Evolutionary conservation across 92 coral and sea anemone species (phyloP).

Genomic region (Porites cylindrica): DNA sequence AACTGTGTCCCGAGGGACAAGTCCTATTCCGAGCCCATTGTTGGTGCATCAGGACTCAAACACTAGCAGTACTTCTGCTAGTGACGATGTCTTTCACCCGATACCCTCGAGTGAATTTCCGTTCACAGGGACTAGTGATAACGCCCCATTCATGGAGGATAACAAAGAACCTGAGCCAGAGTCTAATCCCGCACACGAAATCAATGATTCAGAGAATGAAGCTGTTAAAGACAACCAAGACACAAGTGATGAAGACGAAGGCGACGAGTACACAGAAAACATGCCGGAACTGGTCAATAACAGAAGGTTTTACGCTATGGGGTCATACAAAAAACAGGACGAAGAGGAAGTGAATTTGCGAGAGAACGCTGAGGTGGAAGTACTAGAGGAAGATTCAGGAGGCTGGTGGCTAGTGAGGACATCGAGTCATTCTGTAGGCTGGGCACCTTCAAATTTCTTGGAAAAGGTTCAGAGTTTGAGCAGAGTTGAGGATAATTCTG

Average conservation of each 20-base stretch:
- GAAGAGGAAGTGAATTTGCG: slow-evolving; percentile 73
- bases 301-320: slow-evolving; percentile 60
- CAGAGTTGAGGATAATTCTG: slow-evolving; percentile 7
- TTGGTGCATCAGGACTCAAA: neutral
- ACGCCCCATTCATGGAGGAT: neutral
- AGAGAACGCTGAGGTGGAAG: slow-evolving; percentile 83
- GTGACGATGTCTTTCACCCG: neutral
- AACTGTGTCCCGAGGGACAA: slow-evolving; percentile 37
- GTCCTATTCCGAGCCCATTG: slow-evolving; percentile 43
- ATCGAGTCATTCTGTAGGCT: slow-evolving; percentile 79
- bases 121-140: neutral
- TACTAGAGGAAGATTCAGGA: slow-evolving; percentile 79
- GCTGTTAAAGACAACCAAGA: neutral
- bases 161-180: neutral
- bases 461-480: slow-evolving; percentile 59
- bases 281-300: slow-evolving; percentile 16
- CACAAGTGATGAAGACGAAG: slow-evolving; percentile 21
- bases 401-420: slow-evolving; percentile 99
- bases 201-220: neutral
- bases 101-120: neutral
- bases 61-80: neutral
- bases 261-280: slow-evolving; percentile 29
- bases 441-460: slow-evolving; percentile 97
- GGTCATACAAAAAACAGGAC: slow-evolving; percentile 73
- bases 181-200: neutral